Evolutionary conservation across 2,113 vertebrate species (phyloP), one percentile per base, ranked within the genome.

Genomic region (Arvicanthis niloticus): DNA sequence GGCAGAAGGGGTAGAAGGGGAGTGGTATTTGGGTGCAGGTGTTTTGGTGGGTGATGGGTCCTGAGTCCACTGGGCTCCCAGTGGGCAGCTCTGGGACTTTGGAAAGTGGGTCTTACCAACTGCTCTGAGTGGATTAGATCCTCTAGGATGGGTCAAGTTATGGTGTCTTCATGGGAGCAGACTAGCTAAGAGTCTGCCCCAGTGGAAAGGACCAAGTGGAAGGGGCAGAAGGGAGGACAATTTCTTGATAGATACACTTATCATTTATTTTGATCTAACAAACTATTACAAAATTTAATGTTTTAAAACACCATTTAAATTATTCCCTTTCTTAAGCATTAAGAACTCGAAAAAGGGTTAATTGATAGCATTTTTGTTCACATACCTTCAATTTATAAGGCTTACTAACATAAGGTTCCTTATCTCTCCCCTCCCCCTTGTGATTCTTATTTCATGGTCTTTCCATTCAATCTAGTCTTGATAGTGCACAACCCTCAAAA

Each of bases 231-330:
- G 10, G 51, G 51, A 51, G 24, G 9, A 65, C 22, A 65, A 60
- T 68, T 68, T 70, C 34, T 70, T 68, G 13, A 37, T 37, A 68
- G 67, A 37, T 37, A 34, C 13, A 16, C 34, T 34, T 70, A 70
- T 3, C 13, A 89, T 80, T 94, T 85, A 62, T 70, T 92, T 84
- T 11, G 89, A 7, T 91, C 86, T 89, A 91, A 78, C 26, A 96
- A 93, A 37, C 11, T 45, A 88, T 68, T 76, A 9, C 58, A 45
- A 67, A 48, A 88, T 60, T 81, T 88, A 81, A 56, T 78, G n/a
- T 17, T 60, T 88, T 51, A 92, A 76, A 48, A 24, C 24, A 62
- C 2, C 7, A 58, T 90, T 92, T 95, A 68, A 62, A 62, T 92
- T 95, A 34, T 31, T 67, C 15, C 65, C 21, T 67, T 0, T 96